Base-by-base conservation (phyloP, 2,113 vertebrate species). In the Enhydra lutris region DNA sequence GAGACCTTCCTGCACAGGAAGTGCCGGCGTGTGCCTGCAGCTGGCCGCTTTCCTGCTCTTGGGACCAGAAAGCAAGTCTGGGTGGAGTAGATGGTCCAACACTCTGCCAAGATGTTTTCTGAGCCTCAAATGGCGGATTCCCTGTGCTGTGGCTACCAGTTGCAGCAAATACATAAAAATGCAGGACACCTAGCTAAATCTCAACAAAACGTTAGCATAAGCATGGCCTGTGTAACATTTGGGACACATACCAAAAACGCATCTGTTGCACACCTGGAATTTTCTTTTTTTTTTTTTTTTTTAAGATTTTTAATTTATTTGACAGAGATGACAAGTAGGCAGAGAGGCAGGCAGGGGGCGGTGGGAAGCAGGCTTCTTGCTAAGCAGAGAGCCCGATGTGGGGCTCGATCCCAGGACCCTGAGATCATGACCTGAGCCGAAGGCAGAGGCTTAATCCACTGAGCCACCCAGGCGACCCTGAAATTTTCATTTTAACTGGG, bases 1-100 rank as follows among this genome's bases (percentile, higher is more conserved):
- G 12, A 59, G 67, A 20, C 34, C n/a, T 7, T 23, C 18, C 65
- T 2, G 0, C 24, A 6, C 24, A 2, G 0, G 11, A n/a, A 12
- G 12, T 4, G 6, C 1, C 3, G 21, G 39, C 0, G 0, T 5
- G 7, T n/a, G 45, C 21, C 47, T 2, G 0, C 5, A 4, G 34
- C n/a, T 1, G 2, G 61, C 12, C 13, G 5, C 61, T 12, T 76
- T 6, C 1, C 21, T 20, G n/a, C 24, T 34, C 9, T 7, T 14
- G 21, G 29, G 36, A 11, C 20, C 83, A 24, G 84, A 34, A 76
- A 36, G 31, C n/a, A 20, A 34, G 9, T 7, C 81, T 39, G 29
- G 18, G 26, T 17, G 42, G 45, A 20, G 55, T 55, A 13, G 7
- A 7, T 7, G 12, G 29, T 20, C 67, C 26, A 6, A 24, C 1